Percentiles rank a stretch among this genome's conserved stretches.
These are phyloP conservation scores for Silurus lanzhouensis DNA, from an alignment of 2,797 vertebrate genomes.

Conservation along the genomic window DNA sequence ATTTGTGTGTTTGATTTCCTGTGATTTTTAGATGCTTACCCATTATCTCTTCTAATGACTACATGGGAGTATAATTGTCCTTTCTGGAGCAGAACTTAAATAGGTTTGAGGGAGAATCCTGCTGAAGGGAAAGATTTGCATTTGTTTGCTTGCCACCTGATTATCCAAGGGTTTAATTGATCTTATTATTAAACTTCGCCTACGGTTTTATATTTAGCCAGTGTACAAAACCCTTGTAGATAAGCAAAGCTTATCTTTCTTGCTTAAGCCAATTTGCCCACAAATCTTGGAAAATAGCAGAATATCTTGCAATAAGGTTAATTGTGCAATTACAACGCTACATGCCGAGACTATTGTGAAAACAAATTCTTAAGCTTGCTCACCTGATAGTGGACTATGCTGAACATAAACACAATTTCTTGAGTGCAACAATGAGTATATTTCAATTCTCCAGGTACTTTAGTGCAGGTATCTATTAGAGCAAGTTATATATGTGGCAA, in stretches of 20 bases:
- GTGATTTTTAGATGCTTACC: conserved; percentile 39
- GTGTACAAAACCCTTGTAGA: conserved; percentile 68
- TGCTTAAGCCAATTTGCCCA: conserved; percentile 59
- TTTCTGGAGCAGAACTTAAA: conserved; percentile 51
- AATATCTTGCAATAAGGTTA: conserved; percentile 64
- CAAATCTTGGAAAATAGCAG: conserved; percentile 56
- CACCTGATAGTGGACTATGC: neutral
- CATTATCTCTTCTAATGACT: conserved; percentile 55
- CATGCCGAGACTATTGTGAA: conserved; percentile 6
- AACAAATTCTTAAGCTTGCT: neutral
- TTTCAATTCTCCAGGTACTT: neutral
- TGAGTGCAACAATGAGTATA: neutral
- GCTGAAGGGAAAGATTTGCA: conserved; percentile 53
- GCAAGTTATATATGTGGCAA: neutral
- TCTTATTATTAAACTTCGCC: conserved; percentile 75
- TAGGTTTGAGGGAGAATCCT: conserved; percentile 33
- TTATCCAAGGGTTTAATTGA: conserved; percentile 75
- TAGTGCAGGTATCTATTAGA: neutral
- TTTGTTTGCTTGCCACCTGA: conserved; percentile 64
- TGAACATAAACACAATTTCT: neutral
- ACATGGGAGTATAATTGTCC: conserved; percentile 57
- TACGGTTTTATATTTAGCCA: conserved; percentile 72
- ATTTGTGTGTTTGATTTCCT: conserved; percentile 35
- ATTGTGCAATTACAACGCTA: conserved; percentile 64
- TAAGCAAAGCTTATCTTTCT: conserved; percentile 67